These are phyloP conservation scores for Caretta caretta DNA, from an alignment of 2,113 vertebrate genomes.

Conservation along the genomic window DNA sequence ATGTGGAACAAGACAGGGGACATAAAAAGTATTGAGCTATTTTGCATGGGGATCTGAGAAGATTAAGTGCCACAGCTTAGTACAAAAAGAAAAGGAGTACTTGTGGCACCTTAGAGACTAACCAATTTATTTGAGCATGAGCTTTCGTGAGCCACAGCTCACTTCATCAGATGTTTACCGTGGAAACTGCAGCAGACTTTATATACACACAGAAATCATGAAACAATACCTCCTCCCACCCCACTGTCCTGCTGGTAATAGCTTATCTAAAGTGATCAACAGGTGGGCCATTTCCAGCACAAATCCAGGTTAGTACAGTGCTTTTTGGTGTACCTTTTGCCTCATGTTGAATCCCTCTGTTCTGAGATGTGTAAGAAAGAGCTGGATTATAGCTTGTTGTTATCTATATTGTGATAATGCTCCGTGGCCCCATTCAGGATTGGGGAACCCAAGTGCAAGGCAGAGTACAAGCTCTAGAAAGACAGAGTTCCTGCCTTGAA, in stretches of 20 bases:
- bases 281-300: no score
- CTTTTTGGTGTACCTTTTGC: constrained; percentile 4
- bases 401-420: background rate
- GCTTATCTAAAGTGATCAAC: no score
- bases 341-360: background rate
- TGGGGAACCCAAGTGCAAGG: background rate
- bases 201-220: no score
- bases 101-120: no score
- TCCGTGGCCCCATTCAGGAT: background rate
- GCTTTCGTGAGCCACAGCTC: no score
- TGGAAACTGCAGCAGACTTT: no score
- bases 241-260: no score
- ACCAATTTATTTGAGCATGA: no score
- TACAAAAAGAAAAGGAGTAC: no score
- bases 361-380: background rate
- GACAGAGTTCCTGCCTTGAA: background rate
- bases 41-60: constrained; percentile 1
- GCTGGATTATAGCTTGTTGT: background rate
- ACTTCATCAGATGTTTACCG: no score
- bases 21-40: background rate
- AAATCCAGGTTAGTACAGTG: background rate
- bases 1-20: background rate
- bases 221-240: no score
- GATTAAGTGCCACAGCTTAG: background rate
- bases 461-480: background rate